Evolutionary conservation across 2,888 invertebrate species (phyloP).

Genomic region (Gastracanthus pulcherrimus): DNA sequence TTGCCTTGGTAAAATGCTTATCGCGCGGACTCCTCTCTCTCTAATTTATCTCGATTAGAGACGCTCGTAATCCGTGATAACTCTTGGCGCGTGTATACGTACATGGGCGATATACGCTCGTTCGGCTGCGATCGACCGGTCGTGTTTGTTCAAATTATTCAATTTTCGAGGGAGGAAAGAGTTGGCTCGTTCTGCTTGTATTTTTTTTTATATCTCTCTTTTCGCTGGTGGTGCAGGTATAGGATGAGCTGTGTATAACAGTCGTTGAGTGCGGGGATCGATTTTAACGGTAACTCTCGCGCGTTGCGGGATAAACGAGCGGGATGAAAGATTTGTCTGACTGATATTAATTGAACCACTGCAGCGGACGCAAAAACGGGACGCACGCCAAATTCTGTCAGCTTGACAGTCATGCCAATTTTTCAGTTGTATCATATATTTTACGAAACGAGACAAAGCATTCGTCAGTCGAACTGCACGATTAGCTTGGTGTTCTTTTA

Average conservation of each 20-base stretch:
- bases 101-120: not conserved
- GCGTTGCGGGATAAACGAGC: no score
- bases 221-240: no score
- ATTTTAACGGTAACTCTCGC: constrained; percentile 9
- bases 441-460: not conserved
- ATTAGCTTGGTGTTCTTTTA: no score
- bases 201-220: not conserved
- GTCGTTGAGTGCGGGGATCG: not conserved
- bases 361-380: not conserved
- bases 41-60: constrained; percentile 40
- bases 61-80: constrained; percentile 23
- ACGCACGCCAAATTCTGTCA: not conserved
- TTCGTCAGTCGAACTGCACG: no score
- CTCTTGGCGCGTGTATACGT: no score
- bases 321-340: not conserved
- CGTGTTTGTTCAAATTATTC: constrained; percentile 13
- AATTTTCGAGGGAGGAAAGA: not conserved
- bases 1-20: constrained; percentile 8
- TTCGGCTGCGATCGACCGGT: not conserved
- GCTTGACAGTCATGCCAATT: not conserved
- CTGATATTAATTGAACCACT: not conserved
- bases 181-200: not conserved
- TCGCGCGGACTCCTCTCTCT: not conserved
- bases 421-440: not conserved
- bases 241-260: no score